phyloP scores from a whole-genome alignment of 2,113 vertebrate species.

The Cisticola juncidis region DNA sequence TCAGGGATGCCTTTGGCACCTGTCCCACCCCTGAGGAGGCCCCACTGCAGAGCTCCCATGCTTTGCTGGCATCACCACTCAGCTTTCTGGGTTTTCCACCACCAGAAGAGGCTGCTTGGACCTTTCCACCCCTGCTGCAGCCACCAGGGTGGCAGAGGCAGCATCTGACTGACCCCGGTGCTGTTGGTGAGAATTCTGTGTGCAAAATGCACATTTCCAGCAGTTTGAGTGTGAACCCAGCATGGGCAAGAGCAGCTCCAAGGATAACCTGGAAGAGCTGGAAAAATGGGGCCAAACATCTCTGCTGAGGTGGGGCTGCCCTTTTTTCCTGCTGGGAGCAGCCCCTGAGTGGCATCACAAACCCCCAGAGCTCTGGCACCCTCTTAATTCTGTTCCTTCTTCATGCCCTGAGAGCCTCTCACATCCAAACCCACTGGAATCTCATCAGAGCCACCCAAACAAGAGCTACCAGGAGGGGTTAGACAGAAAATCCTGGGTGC shows the following conservation, averaged over 20 bases:
- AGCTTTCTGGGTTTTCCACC: no score
- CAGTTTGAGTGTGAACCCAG: not conserved
- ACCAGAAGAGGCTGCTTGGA: not conserved
- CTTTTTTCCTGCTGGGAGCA: no score
- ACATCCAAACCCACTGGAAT: fast-evolving
- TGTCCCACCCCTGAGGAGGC: not conserved
- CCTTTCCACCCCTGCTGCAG: not conserved
- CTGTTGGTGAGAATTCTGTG: fast-evolving
- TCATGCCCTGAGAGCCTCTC: fast-evolving
- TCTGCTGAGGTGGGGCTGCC: fast-evolving
- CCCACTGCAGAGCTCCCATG: fast-evolving
- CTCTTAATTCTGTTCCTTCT: fast-evolving
- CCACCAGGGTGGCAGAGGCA: fast-evolving
- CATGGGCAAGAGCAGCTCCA: fast-evolving
- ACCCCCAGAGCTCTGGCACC: fast-evolving
- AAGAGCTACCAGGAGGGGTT: not conserved
- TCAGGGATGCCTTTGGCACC: fast-evolving
- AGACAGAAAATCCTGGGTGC: not conserved
- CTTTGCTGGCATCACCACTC: not conserved
- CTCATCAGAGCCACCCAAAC: not conserved
- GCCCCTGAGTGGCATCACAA: not conserved
- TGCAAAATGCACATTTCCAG: not conserved
- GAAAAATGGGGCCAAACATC: fast-evolving
- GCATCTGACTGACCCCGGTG: fast-evolving
- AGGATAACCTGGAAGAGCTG: not conserved